A percentile compares a stretch with the other conserved stretches of the same genome.
phyloP scores from a whole-genome alignment of 2,797 vertebrate species.

The Spinus pinus region DNA sequence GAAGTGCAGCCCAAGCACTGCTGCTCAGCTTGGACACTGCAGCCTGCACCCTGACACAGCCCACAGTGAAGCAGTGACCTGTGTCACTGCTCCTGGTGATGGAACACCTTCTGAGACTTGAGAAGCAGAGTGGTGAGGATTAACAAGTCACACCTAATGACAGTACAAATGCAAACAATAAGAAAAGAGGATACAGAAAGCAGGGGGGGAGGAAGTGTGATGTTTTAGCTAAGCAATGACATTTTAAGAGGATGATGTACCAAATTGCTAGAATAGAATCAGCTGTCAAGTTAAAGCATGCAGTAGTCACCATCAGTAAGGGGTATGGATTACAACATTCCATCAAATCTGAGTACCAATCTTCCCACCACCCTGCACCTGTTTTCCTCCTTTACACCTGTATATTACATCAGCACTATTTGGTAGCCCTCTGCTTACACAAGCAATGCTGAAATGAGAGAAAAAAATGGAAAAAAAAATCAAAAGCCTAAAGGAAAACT shows the following conservation, averaged over 20 bases:
- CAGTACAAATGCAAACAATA: background rate
- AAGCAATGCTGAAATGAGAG: background rate
- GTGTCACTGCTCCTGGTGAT: background rate
- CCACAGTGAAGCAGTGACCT: background rate
- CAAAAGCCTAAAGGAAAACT: background rate
- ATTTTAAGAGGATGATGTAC: background rate
- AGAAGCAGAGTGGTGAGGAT: background rate
- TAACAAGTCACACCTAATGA: background rate
- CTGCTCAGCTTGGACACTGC: background rate
- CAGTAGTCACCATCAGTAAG: background rate
- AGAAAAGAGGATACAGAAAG: background rate
- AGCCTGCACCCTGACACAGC: background rate
- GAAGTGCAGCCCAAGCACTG: background rate
- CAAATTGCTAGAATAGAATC: background rate
- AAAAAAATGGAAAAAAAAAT: background rate
- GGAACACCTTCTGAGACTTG: background rate
- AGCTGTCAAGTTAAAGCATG: background rate
- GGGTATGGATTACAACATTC: background rate
- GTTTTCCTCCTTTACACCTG: background rate
- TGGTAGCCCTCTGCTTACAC: background rate
- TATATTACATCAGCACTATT: background rate
- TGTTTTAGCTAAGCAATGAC: background rate
- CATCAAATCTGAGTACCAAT: background rate
- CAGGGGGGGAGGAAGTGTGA: rapidly evolving
- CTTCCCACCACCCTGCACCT: background rate